phyloP scores from a whole-genome alignment of 2,113 vertebrate genomes.

The Sturnus vulgaris region DNA sequence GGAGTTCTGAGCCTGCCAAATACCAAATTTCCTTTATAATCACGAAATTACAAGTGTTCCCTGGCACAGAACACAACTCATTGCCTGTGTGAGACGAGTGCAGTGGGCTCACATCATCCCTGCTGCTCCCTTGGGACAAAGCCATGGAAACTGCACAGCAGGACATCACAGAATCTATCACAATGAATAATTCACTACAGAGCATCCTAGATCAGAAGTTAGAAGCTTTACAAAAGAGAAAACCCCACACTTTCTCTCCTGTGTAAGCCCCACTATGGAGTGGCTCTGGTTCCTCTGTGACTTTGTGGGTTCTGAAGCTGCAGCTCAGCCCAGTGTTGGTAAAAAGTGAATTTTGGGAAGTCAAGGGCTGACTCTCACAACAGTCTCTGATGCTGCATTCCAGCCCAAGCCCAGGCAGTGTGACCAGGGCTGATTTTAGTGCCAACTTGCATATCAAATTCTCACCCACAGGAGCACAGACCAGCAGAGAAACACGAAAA shows the following conservation, averaged over 20 bases:
- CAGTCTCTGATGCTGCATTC: background rate
- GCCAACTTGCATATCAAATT: background rate
- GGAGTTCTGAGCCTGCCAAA: background rate
- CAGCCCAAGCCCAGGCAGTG: background rate
- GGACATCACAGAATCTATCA: background rate
- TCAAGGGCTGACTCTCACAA: background rate
- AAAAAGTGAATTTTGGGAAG: background rate
- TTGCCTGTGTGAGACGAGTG: background rate
- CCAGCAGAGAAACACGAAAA: background rate
- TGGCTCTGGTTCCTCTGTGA: fast-evolving
- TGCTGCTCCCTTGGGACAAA: background rate
- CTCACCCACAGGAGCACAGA: background rate
- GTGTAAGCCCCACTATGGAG: no score
- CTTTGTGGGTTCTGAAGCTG: background rate
- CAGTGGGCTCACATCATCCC: background rate
- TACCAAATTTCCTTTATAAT: background rate
- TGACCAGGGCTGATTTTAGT: background rate
- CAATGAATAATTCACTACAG: background rate
- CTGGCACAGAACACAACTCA: background rate
- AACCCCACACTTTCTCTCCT: background rate
- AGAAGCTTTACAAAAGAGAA: background rate
- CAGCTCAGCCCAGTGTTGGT: background rate
- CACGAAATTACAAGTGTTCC: background rate
- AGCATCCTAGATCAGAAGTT: background rate
- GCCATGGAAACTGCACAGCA: background rate